These are phyloP conservation scores for Prionace glauca DNA, from an alignment of 2,797 vertebrate species.

Conservation along the genomic window DNA sequence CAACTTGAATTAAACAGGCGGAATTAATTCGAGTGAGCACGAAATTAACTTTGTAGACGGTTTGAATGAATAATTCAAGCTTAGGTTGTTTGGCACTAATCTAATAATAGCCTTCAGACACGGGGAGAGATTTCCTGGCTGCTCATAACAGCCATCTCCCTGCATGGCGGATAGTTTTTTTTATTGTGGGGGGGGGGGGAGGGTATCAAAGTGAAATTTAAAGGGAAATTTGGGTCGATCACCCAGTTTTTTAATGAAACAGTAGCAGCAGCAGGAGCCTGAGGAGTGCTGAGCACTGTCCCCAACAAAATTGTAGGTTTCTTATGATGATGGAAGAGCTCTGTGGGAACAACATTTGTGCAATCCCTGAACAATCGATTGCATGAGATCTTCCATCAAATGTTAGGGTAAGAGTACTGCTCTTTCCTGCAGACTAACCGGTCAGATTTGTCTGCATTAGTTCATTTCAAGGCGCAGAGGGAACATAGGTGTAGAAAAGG, in stretches of 20 bases:
- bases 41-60: conserved; percentile 76
- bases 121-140: neutral
- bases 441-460: neutral
- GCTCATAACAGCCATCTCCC: conserved; percentile 6
- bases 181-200: too few relatives aligned
- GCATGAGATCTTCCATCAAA: neutral
- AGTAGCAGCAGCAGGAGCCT: neutral
- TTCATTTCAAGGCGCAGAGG: neutral
- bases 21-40: conserved; percentile 78
- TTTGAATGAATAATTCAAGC: conserved; percentile 81
- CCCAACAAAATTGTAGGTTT: neutral
- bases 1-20: conserved; percentile 69
- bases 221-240: neutral
- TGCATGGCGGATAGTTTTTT: neutral
- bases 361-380: conserved; percentile 17
- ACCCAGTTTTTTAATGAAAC: neutral
- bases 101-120: conserved; percentile 72
- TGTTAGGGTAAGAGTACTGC: neutral
- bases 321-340: conserved; percentile 9
- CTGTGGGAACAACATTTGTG: neutral
- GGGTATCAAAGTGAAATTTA: neutral
- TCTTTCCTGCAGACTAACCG: neutral
- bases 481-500: neutral
- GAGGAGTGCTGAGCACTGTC: neutral
- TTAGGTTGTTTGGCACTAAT: conserved; percentile 77